These are phyloP conservation scores for Toxotes chatareus DNA, from an alignment of 2,113 vertebrate species.

Conservation along the genomic window DNA sequence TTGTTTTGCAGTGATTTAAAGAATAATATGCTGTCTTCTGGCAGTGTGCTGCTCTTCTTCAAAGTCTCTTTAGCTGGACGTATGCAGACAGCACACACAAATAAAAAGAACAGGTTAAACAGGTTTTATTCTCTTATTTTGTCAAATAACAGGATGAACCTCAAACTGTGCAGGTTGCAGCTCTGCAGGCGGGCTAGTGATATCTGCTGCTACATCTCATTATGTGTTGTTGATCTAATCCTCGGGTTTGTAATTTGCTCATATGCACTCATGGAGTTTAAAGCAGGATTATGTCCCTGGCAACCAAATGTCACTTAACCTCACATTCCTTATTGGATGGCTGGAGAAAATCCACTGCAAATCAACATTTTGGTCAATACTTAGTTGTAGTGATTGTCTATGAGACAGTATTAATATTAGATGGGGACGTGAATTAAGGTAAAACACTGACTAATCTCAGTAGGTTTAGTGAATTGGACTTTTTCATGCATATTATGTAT, in stretches of 20 bases:
- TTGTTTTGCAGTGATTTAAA: not conserved
- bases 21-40: not conserved
- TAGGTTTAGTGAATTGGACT: constrained; percentile 18
- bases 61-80: not conserved
- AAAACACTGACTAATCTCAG: constrained; percentile 14
- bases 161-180: constrained; percentile 5
- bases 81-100: constrained; percentile 10
- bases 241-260: constrained; percentile 75
- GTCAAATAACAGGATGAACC: constrained; percentile 42
- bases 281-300: constrained; percentile 75
- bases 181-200: constrained; percentile 47
- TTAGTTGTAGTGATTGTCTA: constrained; percentile 48
- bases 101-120: constrained; percentile 23
- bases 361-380: constrained; percentile 51
- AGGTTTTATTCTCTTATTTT: constrained; percentile 31
- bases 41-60: not conserved
- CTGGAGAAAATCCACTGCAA: constrained; percentile 58
- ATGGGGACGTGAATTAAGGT: constrained; percentile 3
- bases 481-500: constrained; percentile 4
- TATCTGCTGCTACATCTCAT: constrained; percentile 72
- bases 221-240: constrained; percentile 75
- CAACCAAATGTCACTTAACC: constrained; percentile 77
- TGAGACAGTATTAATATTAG: constrained; percentile 14
- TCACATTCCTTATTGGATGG: constrained; percentile 50
- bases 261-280: constrained; percentile 78